Conservation (phyloP, 1,140 invertebrate species). For the Cyclargus thomasi region DNA sequence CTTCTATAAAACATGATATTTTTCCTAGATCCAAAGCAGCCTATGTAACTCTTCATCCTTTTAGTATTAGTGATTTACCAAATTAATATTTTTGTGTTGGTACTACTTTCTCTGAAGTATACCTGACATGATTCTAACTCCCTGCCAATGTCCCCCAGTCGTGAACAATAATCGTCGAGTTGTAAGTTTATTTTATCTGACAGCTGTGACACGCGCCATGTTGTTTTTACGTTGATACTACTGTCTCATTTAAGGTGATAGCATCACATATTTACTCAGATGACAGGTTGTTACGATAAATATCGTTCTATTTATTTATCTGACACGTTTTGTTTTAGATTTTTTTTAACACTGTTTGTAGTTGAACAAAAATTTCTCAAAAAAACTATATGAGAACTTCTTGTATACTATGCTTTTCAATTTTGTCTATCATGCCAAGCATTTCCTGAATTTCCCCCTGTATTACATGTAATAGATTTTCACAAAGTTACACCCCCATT, state of each 20-base stretch:
- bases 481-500: not conserved
- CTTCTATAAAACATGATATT: too few species aligned
- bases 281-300: conserved; percentile 14
- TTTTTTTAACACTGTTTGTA: not conserved
- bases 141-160: not conserved
- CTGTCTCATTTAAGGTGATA: conserved; percentile 9
- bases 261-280: conserved; percentile 14
- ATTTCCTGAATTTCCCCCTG: not conserved
- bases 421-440: not conserved
- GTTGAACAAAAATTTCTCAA: too few species aligned
- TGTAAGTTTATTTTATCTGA: conserved; percentile 15
- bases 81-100: not conserved
- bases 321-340: not conserved
- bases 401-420: not conserved
- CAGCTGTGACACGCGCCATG: conserved; percentile 4
- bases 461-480: not conserved
- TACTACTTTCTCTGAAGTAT: not conserved
- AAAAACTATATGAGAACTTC: too few species aligned
- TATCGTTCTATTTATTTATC: conserved; percentile 2
- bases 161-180: conserved; percentile 9
- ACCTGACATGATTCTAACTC: not conserved
- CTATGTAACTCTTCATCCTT: too few species aligned
- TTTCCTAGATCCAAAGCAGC: too few species aligned
- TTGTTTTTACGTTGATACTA: conserved; percentile 6
- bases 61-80: too few species aligned